Percentiles rank a stretch among this genome's conserved stretches.
These are phyloP conservation scores for Sapayoa aenigma DNA, from an alignment of 2,113 vertebrate species.

Conservation along the genomic window DNA sequence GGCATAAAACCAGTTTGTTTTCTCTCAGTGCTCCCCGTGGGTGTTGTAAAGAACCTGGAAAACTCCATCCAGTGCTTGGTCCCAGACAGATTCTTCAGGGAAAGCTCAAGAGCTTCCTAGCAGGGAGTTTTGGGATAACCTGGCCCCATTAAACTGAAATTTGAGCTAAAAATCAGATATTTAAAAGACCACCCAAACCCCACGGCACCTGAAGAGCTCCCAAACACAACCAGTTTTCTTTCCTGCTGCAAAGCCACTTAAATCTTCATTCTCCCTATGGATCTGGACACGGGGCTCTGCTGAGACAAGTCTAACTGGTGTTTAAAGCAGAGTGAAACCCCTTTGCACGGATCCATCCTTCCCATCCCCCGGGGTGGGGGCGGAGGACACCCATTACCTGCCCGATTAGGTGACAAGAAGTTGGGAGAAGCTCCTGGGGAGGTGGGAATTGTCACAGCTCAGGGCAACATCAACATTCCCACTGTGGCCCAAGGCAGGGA, in stretches of 20 bases:
- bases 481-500: neutral
- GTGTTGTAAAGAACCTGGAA: neutral
- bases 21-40: neutral
- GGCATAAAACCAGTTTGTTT: neutral
- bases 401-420: neutral
- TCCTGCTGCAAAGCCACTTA: neutral
- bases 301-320: neutral
- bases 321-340: rapidly evolving
- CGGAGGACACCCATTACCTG: neutral
- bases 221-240: neutral
- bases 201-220: neutral
- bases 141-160: neutral
- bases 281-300: neutral
- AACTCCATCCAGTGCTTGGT: neutral
- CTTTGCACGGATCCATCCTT: neutral
- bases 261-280: neutral
- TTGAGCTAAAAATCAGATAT: neutral
- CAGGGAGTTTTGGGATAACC: neutral
- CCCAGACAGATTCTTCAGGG: neutral
- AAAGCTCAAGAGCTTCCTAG: neutral
- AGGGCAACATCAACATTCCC: neutral
- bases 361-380: neutral
- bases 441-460: neutral
- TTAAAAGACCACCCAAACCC: neutral
- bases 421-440: neutral